Evolutionary conservation across 2,888 invertebrate species (phyloP), one percentile per base, ranked within the genome.

Genomic region (Cenopis cana): DNA sequence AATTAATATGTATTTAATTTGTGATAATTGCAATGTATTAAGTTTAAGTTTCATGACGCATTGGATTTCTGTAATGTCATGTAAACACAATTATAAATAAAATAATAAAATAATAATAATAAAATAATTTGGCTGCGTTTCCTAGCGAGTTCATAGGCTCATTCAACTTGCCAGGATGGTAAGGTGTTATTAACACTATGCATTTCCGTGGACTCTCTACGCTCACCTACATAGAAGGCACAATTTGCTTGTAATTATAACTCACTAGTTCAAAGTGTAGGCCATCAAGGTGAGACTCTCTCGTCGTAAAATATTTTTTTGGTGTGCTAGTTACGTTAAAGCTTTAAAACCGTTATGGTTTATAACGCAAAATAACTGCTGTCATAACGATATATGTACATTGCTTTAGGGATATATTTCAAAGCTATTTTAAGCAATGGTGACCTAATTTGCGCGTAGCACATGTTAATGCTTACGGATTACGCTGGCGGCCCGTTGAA

Each of bases 71-170:
- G n/a, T n/a, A n/a, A n/a, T n/a, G n/a, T n/a, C n/a, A n/a, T n/a
- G n/a, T n/a, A n/a, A n/a, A n/a, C n/a, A n/a, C n/a, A n/a, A n/a
- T n/a, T n/a, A n/a, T n/a, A n/a, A n/a, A n/a, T n/a, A n/a, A n/a
- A n/a, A n/a, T n/a, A n/a, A n/a, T n/a, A n/a, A n/a, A n/a, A n/a
- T n/a, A n/a, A n/a, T n/a, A n/a, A n/a, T n/a, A n/a, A n/a, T n/a
- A n/a, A n/a, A n/a, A n/a, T n/a, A 90, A 87, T 84, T 82, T 81
- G 76, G 79, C 79, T 81, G 81, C 79, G 82, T 86, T 88, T 90
- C 88, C 88, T 86, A 85, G 84, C 81, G 78, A 80, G 81, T 74
- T 72, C 68, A 65, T 69, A 69, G 49, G 46, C 60, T 54, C 72
- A 57, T 68, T 72, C 60, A 36, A 49, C 50, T 29, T 49, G 61